phyloP scores from a whole-genome alignment of 2,888 invertebrate genomes.

The Coenonympha arcania region DNA sequence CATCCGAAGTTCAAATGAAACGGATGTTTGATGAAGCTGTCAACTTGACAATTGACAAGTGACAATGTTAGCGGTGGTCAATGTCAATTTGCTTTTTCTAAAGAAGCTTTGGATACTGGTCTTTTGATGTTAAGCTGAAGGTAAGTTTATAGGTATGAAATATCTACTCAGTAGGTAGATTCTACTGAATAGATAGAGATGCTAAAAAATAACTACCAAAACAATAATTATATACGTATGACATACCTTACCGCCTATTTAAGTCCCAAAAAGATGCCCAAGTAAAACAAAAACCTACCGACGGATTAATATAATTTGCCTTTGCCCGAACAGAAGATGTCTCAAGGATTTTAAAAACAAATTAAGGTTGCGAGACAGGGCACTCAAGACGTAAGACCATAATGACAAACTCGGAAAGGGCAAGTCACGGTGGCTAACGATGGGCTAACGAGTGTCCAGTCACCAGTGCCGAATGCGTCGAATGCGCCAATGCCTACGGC shows the following conservation, averaged over 20 bases:
- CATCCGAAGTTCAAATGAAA: slow-evolving; percentile 14
- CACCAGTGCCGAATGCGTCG: slow-evolving; percentile 33
- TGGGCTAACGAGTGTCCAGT: slow-evolving; percentile 35
- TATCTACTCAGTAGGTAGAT: too few species aligned
- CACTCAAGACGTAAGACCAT: slow-evolving; percentile 49
- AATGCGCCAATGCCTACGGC: slow-evolving; percentile 29
- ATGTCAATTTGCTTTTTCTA: neutral
- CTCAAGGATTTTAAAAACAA: slow-evolving; percentile 61
- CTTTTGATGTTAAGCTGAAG: neutral
- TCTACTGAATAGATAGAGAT: too few species aligned
- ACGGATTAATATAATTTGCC: slow-evolving; percentile 15
- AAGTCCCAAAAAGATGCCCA: neutral
- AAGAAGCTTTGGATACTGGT: neutral
- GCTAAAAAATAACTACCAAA: too few species aligned
- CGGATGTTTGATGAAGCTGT: too few species aligned
- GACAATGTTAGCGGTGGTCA: neutral
- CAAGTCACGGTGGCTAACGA: slow-evolving; percentile 65
- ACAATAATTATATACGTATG: neutral
- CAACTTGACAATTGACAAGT: too few species aligned
- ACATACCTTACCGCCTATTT: too few species aligned
- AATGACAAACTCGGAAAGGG: slow-evolving; percentile 51
- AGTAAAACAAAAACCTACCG: neutral
- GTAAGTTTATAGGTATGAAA: too few species aligned
- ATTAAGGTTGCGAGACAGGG: slow-evolving; percentile 55
- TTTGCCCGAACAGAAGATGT: slow-evolving; percentile 24